A percentile compares a stretch with the other conserved stretches of the same genome.
Conservation (phyloP, 2,888 invertebrate species). For the Nomada goodeniana region DNA sequence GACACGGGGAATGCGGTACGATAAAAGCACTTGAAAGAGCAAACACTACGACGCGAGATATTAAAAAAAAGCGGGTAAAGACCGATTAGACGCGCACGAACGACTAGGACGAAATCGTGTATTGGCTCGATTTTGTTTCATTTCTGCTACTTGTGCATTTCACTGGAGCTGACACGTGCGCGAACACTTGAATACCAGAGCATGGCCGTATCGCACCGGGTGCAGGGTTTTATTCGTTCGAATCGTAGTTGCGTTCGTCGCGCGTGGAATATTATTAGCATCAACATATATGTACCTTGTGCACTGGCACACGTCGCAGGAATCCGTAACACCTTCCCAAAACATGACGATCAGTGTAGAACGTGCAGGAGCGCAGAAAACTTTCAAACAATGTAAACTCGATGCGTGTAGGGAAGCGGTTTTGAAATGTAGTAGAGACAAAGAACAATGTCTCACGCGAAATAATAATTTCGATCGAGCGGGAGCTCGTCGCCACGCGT, state of each 20-base stretch:
- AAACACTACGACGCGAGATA: too few species aligned
- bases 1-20: too few species aligned
- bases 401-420: background rate
- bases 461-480: background rate
- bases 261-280: too few species aligned
- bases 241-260: too few species aligned
- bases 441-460: background rate
- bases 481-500: conserved; percentile 24
- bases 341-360: conserved; percentile 69
- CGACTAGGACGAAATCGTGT: background rate
- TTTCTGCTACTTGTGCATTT: background rate
- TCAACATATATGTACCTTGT: conserved; percentile 80
- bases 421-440: background rate
- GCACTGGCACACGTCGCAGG: conserved; percentile 84
- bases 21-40: too few species aligned
- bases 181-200: background rate
- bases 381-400: background rate
- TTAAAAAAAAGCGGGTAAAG: too few species aligned
- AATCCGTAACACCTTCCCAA: conserved; percentile 82
- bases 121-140: too few species aligned
- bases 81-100: background rate
- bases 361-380: background rate
- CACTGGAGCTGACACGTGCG: conserved; percentile 13
- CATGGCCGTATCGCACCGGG: background rate
- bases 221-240: too few species aligned